These are phyloP conservation scores for Pogona vitticeps DNA, from an alignment of 2,113 vertebrate genomes.

Conservation along the genomic window DNA sequence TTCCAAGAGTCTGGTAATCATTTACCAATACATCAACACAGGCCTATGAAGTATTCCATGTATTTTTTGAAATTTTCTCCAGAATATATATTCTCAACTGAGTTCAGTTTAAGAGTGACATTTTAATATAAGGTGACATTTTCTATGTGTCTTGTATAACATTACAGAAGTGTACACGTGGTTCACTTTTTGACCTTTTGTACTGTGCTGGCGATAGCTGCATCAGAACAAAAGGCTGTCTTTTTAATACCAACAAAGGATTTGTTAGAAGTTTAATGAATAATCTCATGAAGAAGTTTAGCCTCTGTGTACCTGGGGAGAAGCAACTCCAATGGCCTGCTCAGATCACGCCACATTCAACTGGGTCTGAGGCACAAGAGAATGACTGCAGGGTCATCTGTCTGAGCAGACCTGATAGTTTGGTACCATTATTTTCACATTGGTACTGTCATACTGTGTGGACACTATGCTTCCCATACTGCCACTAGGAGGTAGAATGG, in stretches of 20 bases:
- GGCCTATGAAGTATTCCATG: background rate
- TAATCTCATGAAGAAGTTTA: too few species aligned
- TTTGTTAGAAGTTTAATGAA: too few species aligned
- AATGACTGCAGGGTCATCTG: background rate
- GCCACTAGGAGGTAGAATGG: too few species aligned
- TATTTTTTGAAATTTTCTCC: constrained; percentile 12
- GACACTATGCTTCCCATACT: too few species aligned
- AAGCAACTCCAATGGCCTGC: background rate
- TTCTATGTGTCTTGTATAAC: too few species aligned
- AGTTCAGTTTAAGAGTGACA: background rate
- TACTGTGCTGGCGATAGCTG: background rate
- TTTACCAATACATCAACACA: background rate
- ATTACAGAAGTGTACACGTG: too few species aligned
- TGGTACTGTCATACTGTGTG: too few species aligned
- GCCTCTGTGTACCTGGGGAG: background rate
- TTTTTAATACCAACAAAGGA: too few species aligned
- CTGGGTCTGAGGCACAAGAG: background rate
- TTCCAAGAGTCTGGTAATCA: constrained; percentile 18
- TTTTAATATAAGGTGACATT: background rate
- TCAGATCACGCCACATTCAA: too few species aligned
- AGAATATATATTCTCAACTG: background rate
- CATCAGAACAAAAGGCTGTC: background rate
- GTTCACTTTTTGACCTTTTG: background rate
- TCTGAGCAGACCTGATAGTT: too few species aligned
- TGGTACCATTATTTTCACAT: too few species aligned